A percentile compares a stretch with the other conserved stretches of the same genome.
Conservation (phyloP, 2,113 vertebrate species). For the Laticauda laticaudata region DNA sequence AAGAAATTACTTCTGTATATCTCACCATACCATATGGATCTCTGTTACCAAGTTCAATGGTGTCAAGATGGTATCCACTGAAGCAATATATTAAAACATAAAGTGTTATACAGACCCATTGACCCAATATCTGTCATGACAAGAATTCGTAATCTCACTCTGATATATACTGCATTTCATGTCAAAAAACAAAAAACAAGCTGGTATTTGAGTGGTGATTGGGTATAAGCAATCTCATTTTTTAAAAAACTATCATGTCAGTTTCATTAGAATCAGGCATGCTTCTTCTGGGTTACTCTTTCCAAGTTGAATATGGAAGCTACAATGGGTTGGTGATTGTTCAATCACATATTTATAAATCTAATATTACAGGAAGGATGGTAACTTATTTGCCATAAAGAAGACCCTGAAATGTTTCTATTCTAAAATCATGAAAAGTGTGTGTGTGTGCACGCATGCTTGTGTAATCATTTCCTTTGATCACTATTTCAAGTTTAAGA, state of each 20-base stretch:
- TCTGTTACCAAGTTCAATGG: not conserved
- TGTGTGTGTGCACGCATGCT: too few species aligned
- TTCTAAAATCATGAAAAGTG: not conserved
- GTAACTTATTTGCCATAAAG: not conserved
- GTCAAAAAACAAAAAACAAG: not conserved
- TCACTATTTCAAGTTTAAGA: not conserved
- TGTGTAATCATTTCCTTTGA: not conserved
- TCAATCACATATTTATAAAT: not conserved
- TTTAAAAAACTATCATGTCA: not conserved
- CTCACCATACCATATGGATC: not conserved
- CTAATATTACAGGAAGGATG: not conserved
- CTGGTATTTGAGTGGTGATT: not conserved
- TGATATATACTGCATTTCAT: not conserved
- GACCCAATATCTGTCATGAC: not conserved
- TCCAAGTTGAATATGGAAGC: not conserved
- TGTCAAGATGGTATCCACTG: not conserved
- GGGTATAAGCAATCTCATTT: not conserved
- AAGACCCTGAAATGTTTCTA: not conserved
- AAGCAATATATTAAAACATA: not conserved
- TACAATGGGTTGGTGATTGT: not conserved
- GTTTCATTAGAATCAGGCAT: not conserved
- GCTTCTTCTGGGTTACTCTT: not conserved
- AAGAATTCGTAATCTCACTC: not conserved
- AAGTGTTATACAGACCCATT: not conserved
- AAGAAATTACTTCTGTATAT: not conserved